A percentile compares a stretch with the other conserved stretches of the same genome.
phyloP scores from a whole-genome alignment of 2,113 vertebrate genomes.

The Charadrius vociferus region DNA sequence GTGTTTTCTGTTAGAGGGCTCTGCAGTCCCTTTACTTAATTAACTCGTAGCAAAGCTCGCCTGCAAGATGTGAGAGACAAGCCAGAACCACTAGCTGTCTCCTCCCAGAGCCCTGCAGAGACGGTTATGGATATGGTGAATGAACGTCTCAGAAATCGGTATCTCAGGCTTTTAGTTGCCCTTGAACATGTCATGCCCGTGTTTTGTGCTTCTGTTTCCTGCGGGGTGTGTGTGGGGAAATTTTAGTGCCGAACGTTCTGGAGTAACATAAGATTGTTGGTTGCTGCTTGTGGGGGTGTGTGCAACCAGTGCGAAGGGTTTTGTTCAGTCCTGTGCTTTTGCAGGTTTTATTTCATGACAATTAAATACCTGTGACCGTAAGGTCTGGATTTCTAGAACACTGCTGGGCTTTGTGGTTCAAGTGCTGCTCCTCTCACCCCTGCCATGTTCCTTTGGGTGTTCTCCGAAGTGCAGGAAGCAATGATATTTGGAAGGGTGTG shows the following conservation, averaged over 20 bases:
- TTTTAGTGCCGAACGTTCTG: background rate
- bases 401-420: background rate
- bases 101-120: background rate
- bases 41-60: background rate
- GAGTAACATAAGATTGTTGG: background rate
- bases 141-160: background rate
- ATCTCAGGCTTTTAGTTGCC: background rate
- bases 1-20: background rate
- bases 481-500: background rate
- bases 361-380: accelerated
- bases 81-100: background rate
- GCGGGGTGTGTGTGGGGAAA: background rate
- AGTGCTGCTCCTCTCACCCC: background rate
- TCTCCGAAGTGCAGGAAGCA: background rate
- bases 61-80: background rate
- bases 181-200: background rate
- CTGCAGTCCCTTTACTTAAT: background rate
- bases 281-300: accelerated
- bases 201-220: background rate
- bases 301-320: background rate
- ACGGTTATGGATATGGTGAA: background rate
- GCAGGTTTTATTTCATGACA: background rate
- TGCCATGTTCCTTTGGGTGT: background rate
- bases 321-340: background rate
- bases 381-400: background rate